Evolutionary conservation across 2,113 vertebrate species (phyloP).

Genomic region (Sinosuthora webbiana): DNA sequence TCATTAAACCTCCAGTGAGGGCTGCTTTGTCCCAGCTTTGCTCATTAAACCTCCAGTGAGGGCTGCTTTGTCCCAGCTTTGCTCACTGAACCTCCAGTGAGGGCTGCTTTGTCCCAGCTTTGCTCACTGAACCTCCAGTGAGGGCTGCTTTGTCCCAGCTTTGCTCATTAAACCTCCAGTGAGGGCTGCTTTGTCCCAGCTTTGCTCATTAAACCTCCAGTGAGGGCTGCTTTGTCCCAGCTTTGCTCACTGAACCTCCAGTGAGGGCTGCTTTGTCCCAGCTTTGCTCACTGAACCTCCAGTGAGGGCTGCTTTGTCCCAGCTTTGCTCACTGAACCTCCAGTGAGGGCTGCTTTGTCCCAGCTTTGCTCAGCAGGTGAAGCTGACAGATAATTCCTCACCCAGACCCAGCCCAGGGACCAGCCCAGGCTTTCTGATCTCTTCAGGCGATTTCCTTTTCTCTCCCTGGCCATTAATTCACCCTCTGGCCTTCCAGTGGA

Average conservation of each 20-base stretch:
- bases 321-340: background rate
- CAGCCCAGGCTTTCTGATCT: background rate
- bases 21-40: background rate
- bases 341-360: fast-evolving
- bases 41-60: fast-evolving
- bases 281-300: background rate
- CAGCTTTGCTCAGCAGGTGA: background rate
- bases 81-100: background rate
- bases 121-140: background rate
- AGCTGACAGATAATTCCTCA: background rate
- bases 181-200: fast-evolving
- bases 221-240: fast-evolving
- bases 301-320: fast-evolving
- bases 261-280: fast-evolving
- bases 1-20: background rate
- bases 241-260: background rate
- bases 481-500: fast-evolving
- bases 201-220: background rate
- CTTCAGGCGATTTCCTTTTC: background rate
- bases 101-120: fast-evolving
- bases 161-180: background rate
- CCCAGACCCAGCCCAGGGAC: background rate
- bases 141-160: fast-evolving
- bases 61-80: background rate
- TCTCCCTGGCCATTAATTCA: background rate